Evolutionary conservation across 2,113 vertebrate genomes (phyloP).

Genomic region (Nicator chloris): DNA sequence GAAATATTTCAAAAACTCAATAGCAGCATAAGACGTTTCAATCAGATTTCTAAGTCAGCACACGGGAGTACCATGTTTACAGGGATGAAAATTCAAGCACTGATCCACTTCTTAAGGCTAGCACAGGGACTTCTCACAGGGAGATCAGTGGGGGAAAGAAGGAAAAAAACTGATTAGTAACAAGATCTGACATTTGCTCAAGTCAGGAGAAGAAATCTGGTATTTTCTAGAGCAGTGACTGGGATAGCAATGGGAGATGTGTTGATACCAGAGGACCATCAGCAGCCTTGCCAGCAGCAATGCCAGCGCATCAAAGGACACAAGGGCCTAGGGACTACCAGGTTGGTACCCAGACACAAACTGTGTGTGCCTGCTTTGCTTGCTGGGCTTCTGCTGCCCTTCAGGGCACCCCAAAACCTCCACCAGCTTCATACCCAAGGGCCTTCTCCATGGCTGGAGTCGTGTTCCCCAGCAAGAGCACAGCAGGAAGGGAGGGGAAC

Average conservation of each 20-base stretch:
- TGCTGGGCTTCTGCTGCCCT: neutral
- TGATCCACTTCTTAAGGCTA: neutral
- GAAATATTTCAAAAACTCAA: slow-evolving; percentile 2
- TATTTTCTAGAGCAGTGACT: neutral
- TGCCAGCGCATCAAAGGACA: neutral
- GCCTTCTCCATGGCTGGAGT: neutral
- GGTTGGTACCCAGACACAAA: neutral
- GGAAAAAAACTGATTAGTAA: neutral
- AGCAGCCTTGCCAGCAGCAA: neutral
- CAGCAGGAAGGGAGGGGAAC: neutral
- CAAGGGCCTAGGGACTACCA: neutral
- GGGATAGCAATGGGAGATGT: neutral
- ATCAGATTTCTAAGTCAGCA: neutral
- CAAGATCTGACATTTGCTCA: neutral
- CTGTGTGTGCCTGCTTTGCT: neutral
- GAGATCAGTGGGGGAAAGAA: neutral
- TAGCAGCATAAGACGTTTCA: neutral
- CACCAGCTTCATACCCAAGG: neutral
- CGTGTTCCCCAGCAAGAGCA: neutral
- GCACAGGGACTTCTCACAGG: neutral
- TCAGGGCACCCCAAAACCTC: neutral
- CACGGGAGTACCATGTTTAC: neutral
- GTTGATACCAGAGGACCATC: neutral
- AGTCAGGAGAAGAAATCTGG: neutral
- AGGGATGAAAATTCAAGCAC: neutral